Percentiles rank a stretch among this genome's conserved stretches.
phyloP scores from a whole-genome alignment of 2,888 invertebrate species.

The Malachius bipustulatus region DNA sequence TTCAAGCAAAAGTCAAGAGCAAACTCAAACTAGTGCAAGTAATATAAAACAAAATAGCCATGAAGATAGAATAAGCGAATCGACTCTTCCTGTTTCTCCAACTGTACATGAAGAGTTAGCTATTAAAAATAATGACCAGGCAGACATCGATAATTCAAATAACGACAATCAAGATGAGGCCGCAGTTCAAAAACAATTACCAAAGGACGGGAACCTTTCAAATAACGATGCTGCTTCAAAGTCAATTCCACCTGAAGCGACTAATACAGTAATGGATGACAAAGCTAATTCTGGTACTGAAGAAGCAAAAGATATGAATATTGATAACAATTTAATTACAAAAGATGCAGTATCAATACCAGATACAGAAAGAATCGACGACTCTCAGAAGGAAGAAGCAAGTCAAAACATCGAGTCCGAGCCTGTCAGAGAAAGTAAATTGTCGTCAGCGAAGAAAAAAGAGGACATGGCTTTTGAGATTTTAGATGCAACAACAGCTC shows the following conservation, averaged over 20 bases:
- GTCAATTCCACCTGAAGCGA: no score
- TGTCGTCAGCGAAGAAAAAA: conserved; percentile 5
- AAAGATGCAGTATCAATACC: conserved; percentile 10
- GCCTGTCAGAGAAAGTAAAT: not conserved
- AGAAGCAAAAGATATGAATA: conserved; percentile 12
- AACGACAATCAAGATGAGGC: conserved; percentile 4
- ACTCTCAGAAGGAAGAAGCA: conserved; percentile 7
- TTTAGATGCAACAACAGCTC: not conserved
- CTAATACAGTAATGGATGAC: conserved; percentile 9
- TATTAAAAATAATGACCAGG: no score
- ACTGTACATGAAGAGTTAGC: no score
- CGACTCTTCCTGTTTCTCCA: no score
- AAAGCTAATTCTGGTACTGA: no score
- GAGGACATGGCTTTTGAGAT: conserved; percentile 4
- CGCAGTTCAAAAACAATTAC: conserved; percentile 8
- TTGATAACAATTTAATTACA: conserved; percentile 7
- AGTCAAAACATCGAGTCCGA: conserved; percentile 1
- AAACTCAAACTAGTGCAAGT: no score
- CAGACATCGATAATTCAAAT: conserved; percentile 28
- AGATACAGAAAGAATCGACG: conserved; percentile 13
- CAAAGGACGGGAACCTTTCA: conserved; percentile 12
- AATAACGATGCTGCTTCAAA: no score
- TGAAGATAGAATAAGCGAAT: conserved; percentile 14
- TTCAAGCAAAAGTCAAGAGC: conserved; percentile 4
- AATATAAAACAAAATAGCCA: conserved; percentile 6